phyloP scores from a whole-genome alignment of 2,888 invertebrate genomes.

The Neria commutata region DNA sequence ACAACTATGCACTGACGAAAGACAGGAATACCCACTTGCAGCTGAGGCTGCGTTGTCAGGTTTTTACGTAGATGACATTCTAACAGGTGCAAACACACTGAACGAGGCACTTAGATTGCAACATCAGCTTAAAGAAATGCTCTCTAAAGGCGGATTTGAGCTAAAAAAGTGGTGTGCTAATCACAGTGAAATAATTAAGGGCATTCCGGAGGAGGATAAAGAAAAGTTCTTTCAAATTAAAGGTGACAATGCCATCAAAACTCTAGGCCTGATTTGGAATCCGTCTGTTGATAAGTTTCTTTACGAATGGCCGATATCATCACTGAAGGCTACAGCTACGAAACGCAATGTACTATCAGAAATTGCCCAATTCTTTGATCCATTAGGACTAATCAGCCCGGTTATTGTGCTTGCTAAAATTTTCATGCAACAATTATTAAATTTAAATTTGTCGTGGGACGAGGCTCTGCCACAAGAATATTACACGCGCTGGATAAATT shows the following conservation, averaged over 20 bases:
- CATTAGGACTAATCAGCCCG: conserved; percentile 12
- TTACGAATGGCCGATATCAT: conserved; percentile 4
- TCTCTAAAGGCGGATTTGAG: background rate
- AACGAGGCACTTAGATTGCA: no score
- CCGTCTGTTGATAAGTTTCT: conserved; percentile 9
- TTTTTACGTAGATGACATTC: no score
- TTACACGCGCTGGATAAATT: conserved; percentile 13
- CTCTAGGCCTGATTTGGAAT: conserved; percentile 17
- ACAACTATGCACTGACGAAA: no score
- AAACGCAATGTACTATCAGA: conserved; percentile 11
- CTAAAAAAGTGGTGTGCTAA: conserved; percentile 8
- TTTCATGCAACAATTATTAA: conserved; percentile 15
- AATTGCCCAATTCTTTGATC: conserved; percentile 15
- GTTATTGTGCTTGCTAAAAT: conserved; percentile 11
- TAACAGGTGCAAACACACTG: no score
- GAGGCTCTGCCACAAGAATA: conserved; percentile 4
- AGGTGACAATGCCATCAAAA: conserved; percentile 16
- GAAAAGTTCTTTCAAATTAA: no score
- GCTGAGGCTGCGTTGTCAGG: no score
- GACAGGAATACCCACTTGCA: no score
- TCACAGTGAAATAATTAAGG: no score
- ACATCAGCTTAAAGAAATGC: no score
- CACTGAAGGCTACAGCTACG: background rate
- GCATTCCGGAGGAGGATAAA: no score
- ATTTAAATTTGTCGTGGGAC: conserved; percentile 12